Percentiles rank a stretch among this genome's conserved stretches.
Evolutionary conservation across 53 echinoderm and acorn worm species (phyloP).

Genomic region (Luidia sarsii): DNA sequence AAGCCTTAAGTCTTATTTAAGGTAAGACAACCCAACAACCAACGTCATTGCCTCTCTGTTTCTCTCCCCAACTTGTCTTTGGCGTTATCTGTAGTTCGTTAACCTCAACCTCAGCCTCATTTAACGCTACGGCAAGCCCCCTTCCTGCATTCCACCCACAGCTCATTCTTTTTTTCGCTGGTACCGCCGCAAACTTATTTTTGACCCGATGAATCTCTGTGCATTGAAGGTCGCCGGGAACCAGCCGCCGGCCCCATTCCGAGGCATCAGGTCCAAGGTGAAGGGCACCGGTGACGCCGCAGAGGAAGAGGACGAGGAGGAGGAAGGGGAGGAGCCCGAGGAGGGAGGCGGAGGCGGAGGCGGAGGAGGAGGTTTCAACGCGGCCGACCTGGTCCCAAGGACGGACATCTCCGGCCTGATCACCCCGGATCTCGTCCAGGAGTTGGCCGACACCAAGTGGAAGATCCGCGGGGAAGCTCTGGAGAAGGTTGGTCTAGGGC

Average conservation of each 20-base stretch:
- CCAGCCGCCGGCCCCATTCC: slow-evolving; percentile 78
- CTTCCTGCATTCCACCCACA: no score
- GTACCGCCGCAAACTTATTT: no score
- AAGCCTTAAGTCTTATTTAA: no score
- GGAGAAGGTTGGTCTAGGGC: slow-evolving; percentile 78
- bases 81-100: no score
- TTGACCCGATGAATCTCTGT: neutral
- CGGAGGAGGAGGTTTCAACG: slow-evolving; percentile 59
- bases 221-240: slow-evolving; percentile 72
- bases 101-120: no score
- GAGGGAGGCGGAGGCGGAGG: slow-evolving; percentile 62
- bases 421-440: slow-evolving; percentile 70
- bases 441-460: slow-evolving; percentile 79
- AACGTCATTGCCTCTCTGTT: neutral
- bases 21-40: slow-evolving; percentile 61
- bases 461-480: slow-evolving; percentile 92
- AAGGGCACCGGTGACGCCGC: slow-evolving; percentile 21
- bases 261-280: slow-evolving; percentile 66
- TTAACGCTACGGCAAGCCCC: no score
- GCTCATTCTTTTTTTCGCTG: no score
- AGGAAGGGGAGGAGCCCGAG: slow-evolving; percentile 68
- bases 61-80: neutral
- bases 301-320: slow-evolving; percentile 60
- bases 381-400: slow-evolving; percentile 73
- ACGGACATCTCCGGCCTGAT: slow-evolving; percentile 78